These are phyloP conservation scores for Parambassis ranga DNA, from an alignment of 2,797 vertebrate species.

Conservation along the genomic window DNA sequence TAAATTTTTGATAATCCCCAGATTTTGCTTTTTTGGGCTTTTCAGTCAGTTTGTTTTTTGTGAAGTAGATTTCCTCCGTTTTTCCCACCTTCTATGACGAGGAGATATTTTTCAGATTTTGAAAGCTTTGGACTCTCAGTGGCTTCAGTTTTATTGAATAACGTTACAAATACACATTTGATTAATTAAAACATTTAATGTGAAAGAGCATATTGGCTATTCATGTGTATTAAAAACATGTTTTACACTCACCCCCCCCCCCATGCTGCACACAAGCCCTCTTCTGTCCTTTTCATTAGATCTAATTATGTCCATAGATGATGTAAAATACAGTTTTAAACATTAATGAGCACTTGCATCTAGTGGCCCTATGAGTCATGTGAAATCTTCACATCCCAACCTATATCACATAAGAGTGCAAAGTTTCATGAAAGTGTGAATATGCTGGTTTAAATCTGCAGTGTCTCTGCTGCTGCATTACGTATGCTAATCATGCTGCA, in stretches of 20 bases:
- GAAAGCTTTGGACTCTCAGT: constrained; percentile 33
- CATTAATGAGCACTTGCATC: no score
- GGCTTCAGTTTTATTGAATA: constrained; percentile 39
- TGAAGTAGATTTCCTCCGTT: constrained; percentile 4
- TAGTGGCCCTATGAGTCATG: no score
- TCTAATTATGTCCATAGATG: no score
- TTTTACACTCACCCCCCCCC: constrained; percentile 1
- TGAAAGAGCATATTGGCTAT: constrained; percentile 59
- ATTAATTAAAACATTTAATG: constrained; percentile 58
- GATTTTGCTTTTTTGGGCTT: constrained; percentile 30
- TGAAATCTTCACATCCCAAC: no score
- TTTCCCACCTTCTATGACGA: constrained; percentile 13
- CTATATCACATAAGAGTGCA: no score
- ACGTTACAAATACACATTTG: constrained; percentile 28
- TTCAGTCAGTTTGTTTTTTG: constrained; percentile 19
- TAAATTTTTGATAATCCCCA: constrained; percentile 36
- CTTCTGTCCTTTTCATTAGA: neutral
- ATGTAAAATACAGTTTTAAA: no score
- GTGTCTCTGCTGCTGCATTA: no score
- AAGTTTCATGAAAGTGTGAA: no score
- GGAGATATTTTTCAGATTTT: constrained; percentile 30
- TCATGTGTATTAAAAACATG: constrained; percentile 41
- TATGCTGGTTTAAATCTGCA: no score
- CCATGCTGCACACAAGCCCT: neutral
- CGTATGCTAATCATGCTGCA: no score